A percentile compares a stretch with the other conserved stretches of the same genome.
Conservation (phyloP, 2,113 vertebrate species). For the Laticauda laticaudata region DNA sequence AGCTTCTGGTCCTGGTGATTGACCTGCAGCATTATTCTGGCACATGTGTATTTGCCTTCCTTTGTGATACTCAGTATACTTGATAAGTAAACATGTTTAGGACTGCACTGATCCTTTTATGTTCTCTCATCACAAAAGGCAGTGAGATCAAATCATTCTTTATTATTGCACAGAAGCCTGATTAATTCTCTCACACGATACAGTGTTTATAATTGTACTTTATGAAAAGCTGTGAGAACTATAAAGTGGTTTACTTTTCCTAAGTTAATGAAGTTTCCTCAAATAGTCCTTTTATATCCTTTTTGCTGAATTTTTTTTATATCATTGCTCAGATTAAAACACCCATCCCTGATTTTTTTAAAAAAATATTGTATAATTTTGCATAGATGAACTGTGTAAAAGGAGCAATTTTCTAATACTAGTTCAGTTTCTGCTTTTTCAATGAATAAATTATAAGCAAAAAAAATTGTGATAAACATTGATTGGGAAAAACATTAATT, state of each 20-base stretch:
- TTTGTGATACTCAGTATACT: not conserved
- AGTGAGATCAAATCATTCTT: not conserved
- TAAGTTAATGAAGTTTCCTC: constrained; percentile 40
- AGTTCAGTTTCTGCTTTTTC: constrained; percentile 41
- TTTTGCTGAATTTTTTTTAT: constrained; percentile 44
- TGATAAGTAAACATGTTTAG: not conserved
- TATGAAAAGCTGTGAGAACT: not conserved
- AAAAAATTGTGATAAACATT: not conserved
- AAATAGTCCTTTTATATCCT: constrained; percentile 37
- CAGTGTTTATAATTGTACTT: not conserved
- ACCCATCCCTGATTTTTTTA: constrained; percentile 21
- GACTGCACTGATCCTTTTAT: not conserved
- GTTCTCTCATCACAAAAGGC: not conserved
- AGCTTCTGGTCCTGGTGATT: not conserved
- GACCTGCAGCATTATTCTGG: not conserved
- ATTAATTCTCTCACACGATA: not conserved
- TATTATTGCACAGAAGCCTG: not conserved
- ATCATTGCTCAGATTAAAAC: constrained; percentile 43
- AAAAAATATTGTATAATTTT: constrained; percentile 20
- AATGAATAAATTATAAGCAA: constrained; percentile 10
- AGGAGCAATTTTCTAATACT: constrained; percentile 30
- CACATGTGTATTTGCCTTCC: not conserved
- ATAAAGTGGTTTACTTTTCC: not conserved
- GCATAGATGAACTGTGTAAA: not conserved
- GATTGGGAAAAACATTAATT: not conserved